phyloP scores from a whole-genome alignment of 2,113 vertebrate genomes.

The Solea senegalensis region DNA sequence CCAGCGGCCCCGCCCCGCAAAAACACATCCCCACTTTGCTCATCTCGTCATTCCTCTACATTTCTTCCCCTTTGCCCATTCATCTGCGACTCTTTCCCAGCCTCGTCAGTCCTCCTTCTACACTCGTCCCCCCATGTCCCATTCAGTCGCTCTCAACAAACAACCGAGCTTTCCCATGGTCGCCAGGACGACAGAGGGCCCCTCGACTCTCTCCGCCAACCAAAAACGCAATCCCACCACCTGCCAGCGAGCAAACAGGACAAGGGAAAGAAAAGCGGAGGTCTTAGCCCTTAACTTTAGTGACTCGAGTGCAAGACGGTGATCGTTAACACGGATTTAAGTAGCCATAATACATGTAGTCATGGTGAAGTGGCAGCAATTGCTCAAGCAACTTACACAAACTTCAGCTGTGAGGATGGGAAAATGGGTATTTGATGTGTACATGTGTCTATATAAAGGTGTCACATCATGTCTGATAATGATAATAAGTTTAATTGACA shows the following conservation, averaged over 20 bases:
- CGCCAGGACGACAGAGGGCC: slow-evolving; percentile 60
- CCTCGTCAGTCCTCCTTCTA: slow-evolving; percentile 31
- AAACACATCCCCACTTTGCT: slow-evolving; percentile 23
- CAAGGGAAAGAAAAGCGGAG: slow-evolving; percentile 28
- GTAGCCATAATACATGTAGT: slow-evolving; percentile 21
- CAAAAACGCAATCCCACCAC: slow-evolving; percentile 30
- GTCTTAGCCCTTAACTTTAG: slow-evolving; percentile 25
- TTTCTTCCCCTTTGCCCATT: slow-evolving; percentile 35
- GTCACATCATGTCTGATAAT: too few species aligned
- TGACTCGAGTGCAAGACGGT: slow-evolving; percentile 22
- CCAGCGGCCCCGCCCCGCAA: slow-evolving; percentile 14
- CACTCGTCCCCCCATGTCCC: slow-evolving; percentile 41
- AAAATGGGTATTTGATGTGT: not conserved
- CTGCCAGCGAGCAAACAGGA: slow-evolving; percentile 62
- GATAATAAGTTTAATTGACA: too few species aligned
- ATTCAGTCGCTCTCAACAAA: slow-evolving; percentile 63
- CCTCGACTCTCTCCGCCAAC: slow-evolving; percentile 25
- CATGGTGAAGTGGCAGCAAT: slow-evolving; percentile 23
- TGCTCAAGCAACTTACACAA: slow-evolving; percentile 8
- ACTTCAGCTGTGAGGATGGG: slow-evolving; percentile 15
- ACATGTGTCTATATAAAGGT: not conserved
- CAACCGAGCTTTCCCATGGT: slow-evolving; percentile 69
- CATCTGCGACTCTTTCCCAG: slow-evolving; percentile 39
- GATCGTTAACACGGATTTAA: slow-evolving; percentile 15
- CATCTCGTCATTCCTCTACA: slow-evolving; percentile 22